phyloP scores from a whole-genome alignment of 2,113 vertebrate species.

The Equus przewalskii region DNA sequence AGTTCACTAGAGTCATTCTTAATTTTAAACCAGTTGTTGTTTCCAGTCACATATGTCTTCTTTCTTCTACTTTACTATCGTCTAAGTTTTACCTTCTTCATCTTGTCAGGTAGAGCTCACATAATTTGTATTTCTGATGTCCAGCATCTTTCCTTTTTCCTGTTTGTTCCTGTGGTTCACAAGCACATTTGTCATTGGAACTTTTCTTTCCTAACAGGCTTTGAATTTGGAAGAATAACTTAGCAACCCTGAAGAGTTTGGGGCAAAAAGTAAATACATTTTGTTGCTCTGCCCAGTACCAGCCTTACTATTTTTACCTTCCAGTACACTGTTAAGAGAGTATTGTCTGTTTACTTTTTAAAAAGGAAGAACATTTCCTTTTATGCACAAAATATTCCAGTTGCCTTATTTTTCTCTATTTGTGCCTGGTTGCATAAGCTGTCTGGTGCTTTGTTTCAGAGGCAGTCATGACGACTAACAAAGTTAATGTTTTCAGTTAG shows the following conservation, averaged over 20 bases:
- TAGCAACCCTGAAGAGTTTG: slow-evolving; percentile 31
- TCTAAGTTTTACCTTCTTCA: neutral
- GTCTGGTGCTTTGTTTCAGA: slow-evolving; percentile 35
- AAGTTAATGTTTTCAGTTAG: neutral
- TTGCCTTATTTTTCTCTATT: neutral
- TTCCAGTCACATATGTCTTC: neutral
- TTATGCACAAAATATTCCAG: slow-evolving; percentile 28
- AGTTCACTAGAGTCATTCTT: neutral
- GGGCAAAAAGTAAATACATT: slow-evolving; percentile 55
- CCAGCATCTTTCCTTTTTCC: neutral
- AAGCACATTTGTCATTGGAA: neutral
- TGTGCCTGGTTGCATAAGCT: slow-evolving; percentile 49
- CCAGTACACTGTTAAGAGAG: neutral
- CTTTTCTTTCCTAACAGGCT: neutral
- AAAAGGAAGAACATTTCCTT: slow-evolving; percentile 62
- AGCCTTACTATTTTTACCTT: slow-evolving; percentile 51
- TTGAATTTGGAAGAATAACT: slow-evolving; percentile 48
- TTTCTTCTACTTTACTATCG: neutral
- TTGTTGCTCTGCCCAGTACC: neutral
- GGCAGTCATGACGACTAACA: neutral
- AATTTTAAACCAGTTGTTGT: neutral
- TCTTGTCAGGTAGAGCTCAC: neutral
- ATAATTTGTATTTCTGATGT: neutral
- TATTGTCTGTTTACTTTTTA: slow-evolving; percentile 57
- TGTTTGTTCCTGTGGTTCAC: neutral